Base-by-base conservation (phyloP, 2,113 vertebrate genomes). In the Triplophysa dalaica region DNA sequence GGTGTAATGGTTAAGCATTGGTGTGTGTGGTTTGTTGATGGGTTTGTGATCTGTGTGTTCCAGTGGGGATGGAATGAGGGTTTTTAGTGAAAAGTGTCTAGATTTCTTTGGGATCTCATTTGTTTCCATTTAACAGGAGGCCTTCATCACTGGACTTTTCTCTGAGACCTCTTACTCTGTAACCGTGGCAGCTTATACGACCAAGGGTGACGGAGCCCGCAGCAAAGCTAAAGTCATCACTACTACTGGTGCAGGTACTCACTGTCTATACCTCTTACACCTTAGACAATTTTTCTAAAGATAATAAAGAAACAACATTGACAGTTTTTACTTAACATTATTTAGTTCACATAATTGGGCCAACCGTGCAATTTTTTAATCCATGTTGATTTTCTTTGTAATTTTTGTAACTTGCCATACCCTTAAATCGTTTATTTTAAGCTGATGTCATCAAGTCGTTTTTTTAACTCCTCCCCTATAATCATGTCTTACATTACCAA, bases 141-240 rank as follows among this genome's bases (percentile, higher is more conserved):
- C 96, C 10, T 79, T 94, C 85, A 96, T 99, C 75, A 92, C 92
- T 9, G 94, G 96, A 79, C 95, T 99, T 78, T 92, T 95, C 43
- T 94, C 97, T 0, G 98, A 99, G 89, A 98, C 97, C 75, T 96
- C 95, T 77, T 99, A 99, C 90, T 99, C 98, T 0, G 87, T 99
- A 76, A 98, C 96, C 0, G 95, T 99, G 0, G 98, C 98, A 19
- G 98, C 98, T 12, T 99, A 99, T 80, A 99, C 98, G 83, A 98
- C 96, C 75, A 98, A 96, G 80, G 98, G 98, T 41, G 98, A 99
- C 0, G 98, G 98, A 72, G 96, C 97, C 68, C 94, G 98, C 38
- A 98, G 96, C 93, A 98, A 98, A 86, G 95, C 96, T 14, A 98
- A 96, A 87, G 93, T 97, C 65, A 94, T 98, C 90, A 95, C 95